A percentile compares a stretch with the other conserved stretches of the same genome.
Conservation (phyloP, 92 coral and sea anemone species). For the Pocillopora grandis region DNA sequence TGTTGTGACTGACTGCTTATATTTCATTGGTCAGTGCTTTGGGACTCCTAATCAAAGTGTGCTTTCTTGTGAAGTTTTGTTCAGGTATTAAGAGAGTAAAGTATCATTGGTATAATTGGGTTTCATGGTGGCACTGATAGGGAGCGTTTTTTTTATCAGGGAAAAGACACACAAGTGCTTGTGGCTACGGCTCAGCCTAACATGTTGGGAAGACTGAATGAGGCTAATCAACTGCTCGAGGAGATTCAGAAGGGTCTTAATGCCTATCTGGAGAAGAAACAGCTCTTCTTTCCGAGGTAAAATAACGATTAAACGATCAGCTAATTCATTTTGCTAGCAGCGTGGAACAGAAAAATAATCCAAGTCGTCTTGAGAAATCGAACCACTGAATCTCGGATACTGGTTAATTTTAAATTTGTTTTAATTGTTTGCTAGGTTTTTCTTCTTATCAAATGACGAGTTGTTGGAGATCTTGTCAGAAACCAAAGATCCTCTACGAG, state of each 20-base stretch:
- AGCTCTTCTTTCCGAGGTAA: conserved; percentile 97
- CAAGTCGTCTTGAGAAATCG: no score
- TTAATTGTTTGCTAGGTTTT: conserved; percentile 61
- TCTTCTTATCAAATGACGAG: conserved; percentile 98
- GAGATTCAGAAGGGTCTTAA: conserved; percentile 99
- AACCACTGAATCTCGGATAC: no score
- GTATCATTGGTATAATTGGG: no score
- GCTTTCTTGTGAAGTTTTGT: no score
- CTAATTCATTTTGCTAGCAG: background rate
- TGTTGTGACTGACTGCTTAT: no score
- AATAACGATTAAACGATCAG: no score
- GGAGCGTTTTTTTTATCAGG: conserved; percentile 18
- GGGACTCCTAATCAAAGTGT: no score
- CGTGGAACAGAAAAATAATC: background rate
- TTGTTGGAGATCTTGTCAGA: conserved; percentile 96
- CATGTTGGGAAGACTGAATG: conserved; percentile 95
- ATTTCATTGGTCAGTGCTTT: no score
- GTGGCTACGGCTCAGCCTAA: conserved; percentile 93
- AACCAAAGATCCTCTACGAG: conserved; percentile 98
- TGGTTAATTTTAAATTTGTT: background rate
- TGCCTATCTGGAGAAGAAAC: conserved; percentile 97
- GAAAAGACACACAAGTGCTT: conserved; percentile 91
- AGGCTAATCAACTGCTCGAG: conserved; percentile 92
- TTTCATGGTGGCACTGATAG: background rate
- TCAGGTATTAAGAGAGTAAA: no score